Base-by-base conservation (phyloP, 2,797 vertebrate genomes). In the Phoxinus dragarum region DNA sequence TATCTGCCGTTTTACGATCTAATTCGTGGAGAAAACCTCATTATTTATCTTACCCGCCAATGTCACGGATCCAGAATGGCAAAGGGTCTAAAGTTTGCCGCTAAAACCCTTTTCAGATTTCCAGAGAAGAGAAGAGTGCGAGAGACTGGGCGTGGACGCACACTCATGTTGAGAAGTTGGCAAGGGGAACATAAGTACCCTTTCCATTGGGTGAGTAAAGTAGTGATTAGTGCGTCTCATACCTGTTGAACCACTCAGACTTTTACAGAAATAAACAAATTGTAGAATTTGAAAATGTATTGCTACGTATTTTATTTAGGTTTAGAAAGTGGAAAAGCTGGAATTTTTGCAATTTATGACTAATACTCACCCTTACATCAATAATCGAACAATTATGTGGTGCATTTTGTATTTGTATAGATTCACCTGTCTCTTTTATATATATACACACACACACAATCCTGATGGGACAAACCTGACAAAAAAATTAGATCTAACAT, bases 1-100 rank as follows among this genome's bases (percentile, higher is more conserved):
- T 97, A 98, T 99, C 97, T 98, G 97, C 97, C 96, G 96, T 96
- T 95, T 99, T 99, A 99, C 97, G 97, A 98, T 97, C 97, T 98
- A 98, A 98, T 98, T 98, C 97, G 97, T 97, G 98, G 97, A 99
- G 97, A 98, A 98, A 98, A 96, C 96, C 95, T 95, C 97, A 97
- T 80, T 86, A 97, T 98, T 99, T 97, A 98, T 99, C 99, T 97
- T 96, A 96, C 96, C 97, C 96, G 96, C 96, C 98, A 98, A 98
- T 98, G 97, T 97, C 97, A 97, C 96, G 95, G 96, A 97, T 96
- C 95, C 96, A 96, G 96, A 98, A 96, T 96, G 44, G 36, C 38
- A 72, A 66, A 84, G 96, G 94, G 93, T 94, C 94, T 97, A 99
- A 99, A 98, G 96, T 98, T 98, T 97, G 97, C 95, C 96, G 96